phyloP scores from a whole-genome alignment of 2,888 invertebrate species.

The Nycteola revayana region DNA sequence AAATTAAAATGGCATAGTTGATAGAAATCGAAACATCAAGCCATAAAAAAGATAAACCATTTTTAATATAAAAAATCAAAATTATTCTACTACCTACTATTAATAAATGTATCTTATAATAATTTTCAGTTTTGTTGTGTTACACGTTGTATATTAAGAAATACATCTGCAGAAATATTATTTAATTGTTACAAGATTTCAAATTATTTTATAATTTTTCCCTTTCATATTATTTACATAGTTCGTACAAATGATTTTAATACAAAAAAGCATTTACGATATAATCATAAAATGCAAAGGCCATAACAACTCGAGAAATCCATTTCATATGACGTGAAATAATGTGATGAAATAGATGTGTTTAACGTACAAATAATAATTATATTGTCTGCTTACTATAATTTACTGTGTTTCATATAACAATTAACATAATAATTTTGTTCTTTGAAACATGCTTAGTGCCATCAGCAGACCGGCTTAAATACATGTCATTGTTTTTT shows the following conservation, averaged over 20 bases:
- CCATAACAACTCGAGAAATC: conserved; percentile 33
- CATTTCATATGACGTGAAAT: conserved; percentile 33
- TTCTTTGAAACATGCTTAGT: conserved; percentile 70
- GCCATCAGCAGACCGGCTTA: conserved; percentile 73
- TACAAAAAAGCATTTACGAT: conserved; percentile 40
- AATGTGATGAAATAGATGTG: conserved; percentile 61
- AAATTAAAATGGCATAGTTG: too few species aligned
- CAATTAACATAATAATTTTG: conserved; percentile 46
- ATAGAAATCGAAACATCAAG: too few species aligned
- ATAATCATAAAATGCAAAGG: conserved; percentile 36
- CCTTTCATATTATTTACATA: conserved; percentile 1
- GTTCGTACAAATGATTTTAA: conserved; percentile 34
- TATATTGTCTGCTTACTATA: conserved; percentile 67
- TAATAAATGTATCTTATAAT: too few species aligned
- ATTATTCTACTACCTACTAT: too few species aligned
- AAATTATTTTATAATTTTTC: too few species aligned
- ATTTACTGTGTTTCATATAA: conserved; percentile 63
- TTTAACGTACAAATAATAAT: conserved; percentile 73
- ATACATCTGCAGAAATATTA: too few species aligned
- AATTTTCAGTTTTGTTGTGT: too few species aligned
- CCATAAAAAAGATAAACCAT: too few species aligned
- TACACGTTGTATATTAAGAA: too few species aligned
- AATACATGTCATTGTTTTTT: conserved; percentile 57
- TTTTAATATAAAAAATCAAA: too few species aligned
- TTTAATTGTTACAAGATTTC: background rate